Base-by-base conservation (phyloP, 2,113 vertebrate species). In the Chrysemys picta region DNA sequence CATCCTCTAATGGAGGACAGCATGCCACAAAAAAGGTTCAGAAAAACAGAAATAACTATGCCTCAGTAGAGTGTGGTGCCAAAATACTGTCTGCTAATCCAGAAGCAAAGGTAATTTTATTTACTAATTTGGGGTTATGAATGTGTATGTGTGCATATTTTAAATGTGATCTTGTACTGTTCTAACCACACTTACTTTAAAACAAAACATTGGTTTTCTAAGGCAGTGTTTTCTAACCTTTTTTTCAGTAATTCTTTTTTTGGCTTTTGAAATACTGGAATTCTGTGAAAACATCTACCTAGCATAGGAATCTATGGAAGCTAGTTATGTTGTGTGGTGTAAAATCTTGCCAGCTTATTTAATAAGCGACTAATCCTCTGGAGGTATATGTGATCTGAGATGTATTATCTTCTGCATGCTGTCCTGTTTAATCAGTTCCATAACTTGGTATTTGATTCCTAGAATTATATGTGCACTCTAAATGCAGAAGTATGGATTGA, bases 31-130 rank as follows among this genome's bases (percentile, higher is more conserved):
- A 99, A 97, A 99, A 99, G 94, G 99, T 99, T 92, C 99, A 99
- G 98, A 99, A 99, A 97, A 99, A 99, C 93, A 99, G 99, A 96
- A 99, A 99, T 98, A 99, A 99, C 95, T 99, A 99, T 47, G 99
- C 99, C 29, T 99, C 99, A 82, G 99, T 99, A 24, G 99, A 99
- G 96, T 99, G 99, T 90, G 99, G 99, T 91, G 99, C 99, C 96
- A 99, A 99, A 98, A 99, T 99, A 95, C 98, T 99, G 84, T 98
- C 99, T 95, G 99, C 99, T 25, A 99, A 99, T 98, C 99, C 97
- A 13, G 99, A 99, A 96, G 99, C 99, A 96, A 99, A 99, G 99
- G 99, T 99, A 98, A 95, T 69, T 82, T 87, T 87, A 82, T 38
- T n/a, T 79, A 13, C 47, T 90, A 65, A 24, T 69, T 82, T 49